Conservation (phyloP, 2,797 vertebrate species). For the Fistularia tabacaria region DNA sequence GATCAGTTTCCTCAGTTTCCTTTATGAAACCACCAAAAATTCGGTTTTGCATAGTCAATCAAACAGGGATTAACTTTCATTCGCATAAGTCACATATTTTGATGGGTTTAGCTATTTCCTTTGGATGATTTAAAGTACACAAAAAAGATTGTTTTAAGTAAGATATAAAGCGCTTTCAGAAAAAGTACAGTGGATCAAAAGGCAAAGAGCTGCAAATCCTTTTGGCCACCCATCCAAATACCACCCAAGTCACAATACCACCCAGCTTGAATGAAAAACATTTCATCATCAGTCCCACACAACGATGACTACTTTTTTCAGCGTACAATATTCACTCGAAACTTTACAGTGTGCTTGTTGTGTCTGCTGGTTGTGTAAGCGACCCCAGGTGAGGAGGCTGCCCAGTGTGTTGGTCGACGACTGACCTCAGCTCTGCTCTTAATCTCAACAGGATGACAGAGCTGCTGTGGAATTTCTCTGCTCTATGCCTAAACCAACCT, state of each 20-base stretch:
- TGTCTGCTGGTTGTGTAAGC: constrained; percentile 41
- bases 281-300: constrained; percentile 29
- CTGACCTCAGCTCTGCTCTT: constrained; percentile 51
- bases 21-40: constrained; percentile 6
- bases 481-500: constrained; percentile 62
- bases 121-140: constrained; percentile 9
- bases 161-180: constrained; percentile 26
- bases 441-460: constrained; percentile 60
- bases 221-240: constrained; percentile 33
- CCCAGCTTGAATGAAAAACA: constrained; percentile 53
- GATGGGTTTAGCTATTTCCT: not conserved
- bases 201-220: constrained; percentile 46
- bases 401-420: constrained; percentile 22
- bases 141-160: constrained; percentile 32
- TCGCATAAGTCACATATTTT: not conserved
- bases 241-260: constrained; percentile 63
- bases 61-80: constrained; percentile 2
- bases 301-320: constrained; percentile 31
- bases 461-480: constrained; percentile 75
- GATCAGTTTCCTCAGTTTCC: constrained; percentile 15
- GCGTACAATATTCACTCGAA: not conserved
- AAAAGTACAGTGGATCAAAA: constrained; percentile 24
- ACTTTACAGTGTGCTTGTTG: constrained; percentile 9
- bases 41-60: not conserved
- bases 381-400: constrained; percentile 28